These are phyloP conservation scores for Sipha maydis DNA, from an alignment of 2,888 invertebrate species.

Conservation along the genomic window DNA sequence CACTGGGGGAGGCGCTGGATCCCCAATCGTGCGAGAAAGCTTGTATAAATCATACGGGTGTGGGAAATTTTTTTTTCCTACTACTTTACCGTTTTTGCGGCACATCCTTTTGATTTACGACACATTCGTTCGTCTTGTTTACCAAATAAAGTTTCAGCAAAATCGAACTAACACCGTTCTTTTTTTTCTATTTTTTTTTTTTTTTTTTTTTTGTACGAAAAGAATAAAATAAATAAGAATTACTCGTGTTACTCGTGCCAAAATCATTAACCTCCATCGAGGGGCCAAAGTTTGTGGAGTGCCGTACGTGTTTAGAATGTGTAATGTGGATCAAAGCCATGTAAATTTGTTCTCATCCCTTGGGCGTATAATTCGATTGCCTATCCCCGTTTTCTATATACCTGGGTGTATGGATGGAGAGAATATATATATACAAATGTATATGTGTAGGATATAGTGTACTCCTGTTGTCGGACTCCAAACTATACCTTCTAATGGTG, in stretches of 20 bases:
- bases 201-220: not conserved
- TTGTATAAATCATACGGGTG: slow-evolving; percentile 55
- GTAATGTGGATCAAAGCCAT: slow-evolving; percentile 57
- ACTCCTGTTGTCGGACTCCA: slow-evolving; percentile 36
- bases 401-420: not conserved
- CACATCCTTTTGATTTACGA: slow-evolving; percentile 54
- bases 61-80: slow-evolving; percentile 38
- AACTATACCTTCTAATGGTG: not conserved
- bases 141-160: slow-evolving; percentile 23
- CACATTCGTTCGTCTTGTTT: slow-evolving; percentile 39
- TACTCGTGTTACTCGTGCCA: slow-evolving; percentile 47
- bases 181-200: not conserved
- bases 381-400: slow-evolving; percentile 34
- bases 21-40: slow-evolving; percentile 27
- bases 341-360: slow-evolving; percentile 60
- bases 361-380: slow-evolving; percentile 60
- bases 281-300: slow-evolving; percentile 40
- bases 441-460: not conserved
- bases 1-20: not conserved
- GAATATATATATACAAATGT: not conserved
- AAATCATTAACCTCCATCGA: slow-evolving; percentile 56
- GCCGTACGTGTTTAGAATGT: slow-evolving; percentile 58
- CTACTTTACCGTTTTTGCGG: not conserved
- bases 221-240: slow-evolving; percentile 49
- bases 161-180: slow-evolving; percentile 39